Evolutionary conservation across 2,888 invertebrate species (phyloP).

Genomic region (Malacosoma neustria): DNA sequence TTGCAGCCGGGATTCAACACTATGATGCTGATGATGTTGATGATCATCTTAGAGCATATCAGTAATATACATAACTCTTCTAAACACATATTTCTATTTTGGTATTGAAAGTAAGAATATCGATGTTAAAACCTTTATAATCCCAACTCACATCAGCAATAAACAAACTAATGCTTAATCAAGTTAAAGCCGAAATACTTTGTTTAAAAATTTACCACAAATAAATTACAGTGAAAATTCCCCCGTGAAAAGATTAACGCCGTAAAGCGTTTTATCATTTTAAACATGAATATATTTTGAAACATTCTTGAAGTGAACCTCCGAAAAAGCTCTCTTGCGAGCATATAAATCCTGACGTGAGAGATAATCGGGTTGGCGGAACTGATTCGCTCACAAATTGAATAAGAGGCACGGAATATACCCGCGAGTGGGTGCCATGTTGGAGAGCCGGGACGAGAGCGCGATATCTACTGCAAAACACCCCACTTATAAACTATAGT

Average conservation of each 20-base stretch:
- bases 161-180: no score
- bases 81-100: no score
- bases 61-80: no score
- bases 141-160: no score
- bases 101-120: no score
- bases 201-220: neutral
- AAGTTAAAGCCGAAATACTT: no score
- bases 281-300: slow-evolving; percentile 25
- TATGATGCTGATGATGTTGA: no score
- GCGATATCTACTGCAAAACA: slow-evolving; percentile 42
- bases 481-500: slow-evolving; percentile 38
- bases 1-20: no score
- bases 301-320: slow-evolving; percentile 33
- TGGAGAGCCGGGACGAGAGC: slow-evolving; percentile 26
- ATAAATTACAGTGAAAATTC: neutral
- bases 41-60: no score
- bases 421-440: slow-evolving; percentile 29
- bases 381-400: slow-evolving; percentile 71
- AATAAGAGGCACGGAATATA: slow-evolving; percentile 62
- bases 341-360: slow-evolving; percentile 62
- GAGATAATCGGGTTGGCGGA: slow-evolving; percentile 68
- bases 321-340: slow-evolving; percentile 47
- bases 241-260: slow-evolving; percentile 1
- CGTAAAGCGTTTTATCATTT: slow-evolving; percentile 6
- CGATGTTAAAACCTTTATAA: no score